Evolutionary conservation across 2,888 invertebrate genomes (phyloP), one percentile per base, ranked within the genome.

Genomic region (Poecilus cupreus): DNA sequence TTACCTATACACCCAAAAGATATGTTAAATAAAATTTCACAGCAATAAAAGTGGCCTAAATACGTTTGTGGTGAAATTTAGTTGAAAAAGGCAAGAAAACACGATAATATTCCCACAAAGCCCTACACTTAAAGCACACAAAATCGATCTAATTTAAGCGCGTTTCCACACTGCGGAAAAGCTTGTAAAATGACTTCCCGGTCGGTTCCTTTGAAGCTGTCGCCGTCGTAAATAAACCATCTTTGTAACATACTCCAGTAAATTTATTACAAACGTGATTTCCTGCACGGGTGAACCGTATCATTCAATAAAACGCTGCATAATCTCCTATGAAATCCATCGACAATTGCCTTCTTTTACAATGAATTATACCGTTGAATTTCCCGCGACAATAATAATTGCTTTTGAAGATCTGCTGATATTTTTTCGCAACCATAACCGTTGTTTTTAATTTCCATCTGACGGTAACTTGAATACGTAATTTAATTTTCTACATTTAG

Each of bases 231-330:
- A 80, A 51, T 80, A 80, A 54, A 79, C 49, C 79, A 79, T 79
- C 79, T 79, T 79, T 79, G 79, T 70, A 79, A 80, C 72, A 72
- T 72, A 72, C 70, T 72, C 70, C 80, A 39, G 72, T 80, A 80
- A 54, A 80, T 80, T 80, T 54, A 72, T 70, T 80, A 54, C 51
- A 57, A 60, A 80, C 39, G 54, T 72, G 80, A 80, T 80, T 80
- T 80, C 80, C 43, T 57, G 57, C 80, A 8, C 57, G 57, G 22
- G 8, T 80, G 72, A 80, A 72, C 80, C 72, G 43, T 64, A 72
- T 54, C 57, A 80, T 80, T 80, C 80, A 57, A 70, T 80, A 80
- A 60, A 60, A 60, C 60, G 60, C 10, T 60, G 60, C 60, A 60
- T 60, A 60, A 60, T 60, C 26, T 13, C 26, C 57, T 24, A 26